A percentile compares a stretch with the other conserved stretches of the same genome.
These are phyloP conservation scores for Mystacornis crossleyi DNA, from an alignment of 2,113 vertebrate genomes.

Conservation along the genomic window DNA sequence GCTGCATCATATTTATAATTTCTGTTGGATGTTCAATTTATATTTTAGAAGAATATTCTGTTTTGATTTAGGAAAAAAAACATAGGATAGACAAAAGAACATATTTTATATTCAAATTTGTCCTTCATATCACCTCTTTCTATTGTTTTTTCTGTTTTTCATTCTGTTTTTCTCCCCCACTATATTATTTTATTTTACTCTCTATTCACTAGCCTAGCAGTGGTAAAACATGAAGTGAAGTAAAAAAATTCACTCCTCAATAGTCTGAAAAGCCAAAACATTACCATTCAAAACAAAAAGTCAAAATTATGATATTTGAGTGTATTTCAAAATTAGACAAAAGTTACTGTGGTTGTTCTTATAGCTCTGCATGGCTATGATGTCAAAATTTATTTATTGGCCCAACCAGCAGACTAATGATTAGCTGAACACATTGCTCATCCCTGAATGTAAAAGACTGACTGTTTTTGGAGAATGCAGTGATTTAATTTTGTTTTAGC, in stretches of 20 bases:
- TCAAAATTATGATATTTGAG: background rate
- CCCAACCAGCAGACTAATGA: accelerated
- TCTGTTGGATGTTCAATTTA: background rate
- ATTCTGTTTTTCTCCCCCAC: background rate
- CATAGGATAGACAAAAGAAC: background rate
- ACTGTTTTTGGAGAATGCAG: background rate
- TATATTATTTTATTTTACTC: background rate
- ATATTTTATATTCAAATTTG: background rate
- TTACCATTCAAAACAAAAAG: background rate
- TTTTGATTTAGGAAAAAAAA: background rate
- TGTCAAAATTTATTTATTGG: background rate
- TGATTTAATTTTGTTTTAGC: background rate
- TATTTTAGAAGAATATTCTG: background rate
- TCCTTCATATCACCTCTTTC: background rate
- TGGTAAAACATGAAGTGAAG: background rate
- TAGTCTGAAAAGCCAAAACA: background rate
- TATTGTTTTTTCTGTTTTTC: background rate
- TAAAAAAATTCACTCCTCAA: background rate
- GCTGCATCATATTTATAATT: background rate
- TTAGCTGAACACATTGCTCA: background rate
- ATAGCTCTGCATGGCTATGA: background rate
- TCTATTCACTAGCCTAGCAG: background rate
- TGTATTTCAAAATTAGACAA: background rate
- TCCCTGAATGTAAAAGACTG: background rate
- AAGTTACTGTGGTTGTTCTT: background rate